phyloP scores from a whole-genome alignment of 2,797 vertebrate genomes.

The Hapalemur alaotrensis region DNA sequence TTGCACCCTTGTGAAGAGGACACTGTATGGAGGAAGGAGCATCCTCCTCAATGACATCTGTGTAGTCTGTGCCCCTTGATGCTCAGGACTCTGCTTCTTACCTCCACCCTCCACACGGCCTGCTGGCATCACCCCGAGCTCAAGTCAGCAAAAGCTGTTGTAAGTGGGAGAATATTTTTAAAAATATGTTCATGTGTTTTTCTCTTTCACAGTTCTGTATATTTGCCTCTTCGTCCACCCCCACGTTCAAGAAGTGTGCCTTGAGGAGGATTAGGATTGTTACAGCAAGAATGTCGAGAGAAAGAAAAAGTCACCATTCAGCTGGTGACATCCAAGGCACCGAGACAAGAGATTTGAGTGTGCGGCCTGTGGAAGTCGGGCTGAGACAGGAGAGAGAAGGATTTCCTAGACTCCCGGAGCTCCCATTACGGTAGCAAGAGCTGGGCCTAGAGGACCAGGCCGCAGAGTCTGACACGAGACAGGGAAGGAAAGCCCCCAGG shows the following conservation, averaged over 20 bases:
- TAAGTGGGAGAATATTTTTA: background rate
- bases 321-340: background rate
- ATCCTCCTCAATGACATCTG: background rate
- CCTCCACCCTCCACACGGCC: background rate
- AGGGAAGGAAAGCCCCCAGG: background rate
- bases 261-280: background rate
- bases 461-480: rapidly evolving
- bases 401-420: background rate
- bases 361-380: background rate
- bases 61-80: rapidly evolving
- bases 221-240: background rate
- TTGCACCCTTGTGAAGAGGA: background rate
- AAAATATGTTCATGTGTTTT: background rate
- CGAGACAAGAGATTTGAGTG: background rate
- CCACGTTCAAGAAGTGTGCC: background rate
- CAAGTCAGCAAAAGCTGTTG: background rate
- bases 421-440: background rate
- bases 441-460: background rate
- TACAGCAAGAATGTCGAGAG: background rate
- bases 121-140: too few species aligned
- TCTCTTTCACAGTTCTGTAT: background rate
- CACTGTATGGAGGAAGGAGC: background rate
- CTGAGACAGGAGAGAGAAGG: background rate
- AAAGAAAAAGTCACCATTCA: background rate
- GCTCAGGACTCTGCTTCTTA: background rate